phyloP scores from a whole-genome alignment of 2,797 vertebrate species.

The Manis javanica region DNA sequence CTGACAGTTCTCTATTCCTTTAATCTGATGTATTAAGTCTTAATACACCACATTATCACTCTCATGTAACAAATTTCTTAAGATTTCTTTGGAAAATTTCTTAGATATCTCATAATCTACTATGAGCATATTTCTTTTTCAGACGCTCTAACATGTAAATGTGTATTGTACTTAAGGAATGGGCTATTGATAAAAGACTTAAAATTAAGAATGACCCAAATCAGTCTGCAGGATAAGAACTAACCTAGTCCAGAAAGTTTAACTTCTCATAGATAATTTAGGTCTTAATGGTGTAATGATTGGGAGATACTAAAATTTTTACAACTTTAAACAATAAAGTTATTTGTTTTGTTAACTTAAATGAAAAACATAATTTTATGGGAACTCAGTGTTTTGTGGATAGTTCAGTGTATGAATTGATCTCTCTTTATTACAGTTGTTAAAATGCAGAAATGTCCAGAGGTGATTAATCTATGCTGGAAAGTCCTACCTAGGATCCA shows the following conservation, averaged over 20 bases:
- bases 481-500: conserved; percentile 95
- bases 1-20: conserved; percentile 4
- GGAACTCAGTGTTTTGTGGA: background rate
- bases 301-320: background rate
- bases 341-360: background rate
- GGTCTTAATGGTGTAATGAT: background rate
- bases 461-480: conserved; percentile 93
- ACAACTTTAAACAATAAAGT: conserved; percentile 50
- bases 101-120: background rate
- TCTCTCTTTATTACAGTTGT: conserved; percentile 87
- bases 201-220: background rate
- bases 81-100: conserved; percentile 50
- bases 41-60: background rate
- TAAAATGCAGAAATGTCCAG: conserved; percentile 94
- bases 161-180: background rate
- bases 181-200: background rate
- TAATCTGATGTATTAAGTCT: background rate
- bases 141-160: background rate
- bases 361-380: conserved; percentile 5
- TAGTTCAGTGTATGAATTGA: conserved; percentile 16
- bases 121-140: background rate
- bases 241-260: background rate
- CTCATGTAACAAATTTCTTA: background rate
- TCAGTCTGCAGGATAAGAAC: background rate
- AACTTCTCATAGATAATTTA: background rate